Base-by-base conservation (phyloP, 2,113 vertebrate genomes). In the Hydrolagus affinis region DNA sequence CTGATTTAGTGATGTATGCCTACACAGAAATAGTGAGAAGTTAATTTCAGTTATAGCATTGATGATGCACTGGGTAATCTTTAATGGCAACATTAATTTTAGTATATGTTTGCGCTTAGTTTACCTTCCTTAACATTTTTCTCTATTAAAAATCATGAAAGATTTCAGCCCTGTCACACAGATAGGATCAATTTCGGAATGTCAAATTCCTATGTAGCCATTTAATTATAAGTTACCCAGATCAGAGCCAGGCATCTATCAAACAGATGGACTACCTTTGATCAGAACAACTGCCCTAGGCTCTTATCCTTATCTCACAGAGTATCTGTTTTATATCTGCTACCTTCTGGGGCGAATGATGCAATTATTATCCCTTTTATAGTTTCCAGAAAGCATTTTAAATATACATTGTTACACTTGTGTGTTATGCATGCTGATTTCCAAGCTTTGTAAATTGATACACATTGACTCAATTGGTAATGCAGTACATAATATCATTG, bases 311-410 rank as follows among this genome's bases (percentile, higher is more conserved):
- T 68, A 83, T 68, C 78, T 66, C 4, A 3, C 62, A 64, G n/a
- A 30, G 59, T 68, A 83, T 83, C 78, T 68, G 28, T 4, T 83
- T 60, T 66, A 30, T 80, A 80, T 64, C 59, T 66, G 77, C 78
- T 83, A 66, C 19, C 62, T 83, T 66, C 32, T 68, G 25, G 60
- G 62, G 78, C 64, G 11, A 30, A 9, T 83, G 78, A 83, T 83
- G 78, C 66, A 83, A 83, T 83, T 80, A 80, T 64, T 68, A n/a
- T 30, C 28, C 60, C 30, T 83, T 66, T 28, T 21, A 17, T 23
- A 83, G 28, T 23, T 28, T 64, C 7, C 64, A 28, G 30, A 83
- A 83, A 66, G 60, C 17, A 28, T 83, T 66, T 83, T 66, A 17
- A 28, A 80, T 14, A 25, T 23, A 32, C 4, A 44, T 75, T 44